Evolutionary conservation across 1,140 invertebrate genomes (phyloP), one percentile per base, ranked within the genome.

Genomic region (Drosophila aff.): DNA sequence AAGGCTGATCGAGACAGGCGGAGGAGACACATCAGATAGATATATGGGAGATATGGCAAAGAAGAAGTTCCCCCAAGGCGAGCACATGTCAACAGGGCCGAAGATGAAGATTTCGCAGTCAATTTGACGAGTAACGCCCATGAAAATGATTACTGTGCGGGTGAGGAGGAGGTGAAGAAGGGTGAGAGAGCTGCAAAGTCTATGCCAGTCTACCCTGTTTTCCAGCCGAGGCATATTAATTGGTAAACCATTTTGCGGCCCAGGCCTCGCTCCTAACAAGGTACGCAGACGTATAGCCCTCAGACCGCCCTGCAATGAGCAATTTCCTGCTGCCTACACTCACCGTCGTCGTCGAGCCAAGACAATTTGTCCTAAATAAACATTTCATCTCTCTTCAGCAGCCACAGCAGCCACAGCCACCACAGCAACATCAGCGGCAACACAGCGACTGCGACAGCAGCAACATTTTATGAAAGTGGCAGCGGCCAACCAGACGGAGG

Each of bases 311-410:
- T 74, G 81, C 87, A 81, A 78, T 85, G 84, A 77, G 79, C 76
- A 91, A 91, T 91, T 91, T 91, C 89, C 89, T 91, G 89, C 75
- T 84, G 85, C 74, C 81, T 62, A 79, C 77, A 79, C 77, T 57
- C 47, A 65, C 41, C 77, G 67, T 43, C 57, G 44, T 76, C 72
- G 76, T 31, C 64, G 50, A 73, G 64, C 57, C 75, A 77, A 77
- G 81, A 82, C 83, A 91, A 91, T 91, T 89, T 84, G 84, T 91
- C 89, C 89, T 91, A 91, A 91, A 89, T 91, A 91, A 91, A 91
- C 89, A 91, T 91, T 91, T 89, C 75, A 77, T 52, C 57, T 77
- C 75, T 77, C 75, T 69, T 77, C 76, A 91, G 74, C 87, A 86
- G 65, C 77, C 65, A 63, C 66, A 57, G 73, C 75, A 46, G 75